phyloP scores from a whole-genome alignment of 2,797 vertebrate genomes.

The Arnoldichthys spilopterus region DNA sequence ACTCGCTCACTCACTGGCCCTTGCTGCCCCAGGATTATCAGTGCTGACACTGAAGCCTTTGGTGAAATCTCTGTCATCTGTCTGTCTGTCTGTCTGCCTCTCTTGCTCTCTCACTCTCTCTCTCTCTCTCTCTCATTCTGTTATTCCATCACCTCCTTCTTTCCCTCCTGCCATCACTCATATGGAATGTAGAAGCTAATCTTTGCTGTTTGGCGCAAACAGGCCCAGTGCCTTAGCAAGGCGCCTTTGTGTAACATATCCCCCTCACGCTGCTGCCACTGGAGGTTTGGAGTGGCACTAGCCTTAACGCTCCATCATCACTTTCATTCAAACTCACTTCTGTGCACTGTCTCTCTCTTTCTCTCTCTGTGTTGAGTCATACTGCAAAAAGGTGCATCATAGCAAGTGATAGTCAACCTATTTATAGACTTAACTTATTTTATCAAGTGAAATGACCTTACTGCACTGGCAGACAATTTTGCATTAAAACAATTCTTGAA shows the following conservation, averaged over 20 bases:
- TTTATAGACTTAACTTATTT: background rate
- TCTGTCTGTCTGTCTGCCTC: no score
- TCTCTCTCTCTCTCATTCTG: constrained; percentile 6
- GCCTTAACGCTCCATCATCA: constrained; percentile 54
- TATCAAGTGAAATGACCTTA: no score
- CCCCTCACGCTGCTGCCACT: constrained; percentile 46
- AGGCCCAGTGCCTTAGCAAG: constrained; percentile 50
- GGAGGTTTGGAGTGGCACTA: constrained; percentile 47
- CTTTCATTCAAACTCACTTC: constrained; percentile 14
- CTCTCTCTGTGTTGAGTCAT: constrained; percentile 9
- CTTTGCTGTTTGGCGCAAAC: constrained; percentile 47
- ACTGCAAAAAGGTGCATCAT: background rate
- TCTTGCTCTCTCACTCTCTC: constrained; percentile 16
- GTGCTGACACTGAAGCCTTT: constrained; percentile 46
- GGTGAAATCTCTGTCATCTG: constrained; percentile 40
- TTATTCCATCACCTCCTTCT: background rate
- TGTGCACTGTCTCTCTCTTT: background rate
- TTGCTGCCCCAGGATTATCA: constrained; percentile 42
- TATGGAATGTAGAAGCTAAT: constrained; percentile 56
- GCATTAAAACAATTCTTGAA: background rate
- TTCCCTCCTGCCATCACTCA: constrained; percentile 18
- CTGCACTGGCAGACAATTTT: background rate
- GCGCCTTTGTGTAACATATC: constrained; percentile 49
- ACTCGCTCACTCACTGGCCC: constrained; percentile 17
- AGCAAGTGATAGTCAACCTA: background rate